Percentiles rank a stretch among this genome's conserved stretches.
phyloP scores from a whole-genome alignment of 2,888 invertebrate genomes.

The Gymnosoma rotundatum region DNA sequence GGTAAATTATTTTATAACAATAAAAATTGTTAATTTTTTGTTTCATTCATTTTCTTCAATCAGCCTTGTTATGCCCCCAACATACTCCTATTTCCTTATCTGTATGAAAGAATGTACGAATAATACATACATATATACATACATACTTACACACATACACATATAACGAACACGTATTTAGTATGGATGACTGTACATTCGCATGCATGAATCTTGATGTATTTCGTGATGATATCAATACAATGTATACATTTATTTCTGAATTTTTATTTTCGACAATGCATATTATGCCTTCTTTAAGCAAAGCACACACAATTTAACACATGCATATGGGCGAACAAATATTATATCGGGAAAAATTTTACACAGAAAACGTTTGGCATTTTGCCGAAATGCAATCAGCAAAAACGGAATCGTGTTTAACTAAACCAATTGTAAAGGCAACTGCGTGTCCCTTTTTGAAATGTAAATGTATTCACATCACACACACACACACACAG shows the following conservation, averaged over 20 bases:
- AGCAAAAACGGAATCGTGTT: slow-evolving; percentile 63
- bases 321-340: neutral
- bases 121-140: too few species aligned
- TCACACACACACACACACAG: too few species aligned
- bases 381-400: slow-evolving; percentile 69
- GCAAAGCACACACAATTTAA: neutral
- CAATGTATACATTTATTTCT: slow-evolving; percentile 48
- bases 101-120: neutral
- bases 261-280: slow-evolving; percentile 2
- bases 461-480: neutral
- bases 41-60: slow-evolving; percentile 33
- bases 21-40: slow-evolving; percentile 26
- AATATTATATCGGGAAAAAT: slow-evolving; percentile 28
- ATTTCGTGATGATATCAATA: slow-evolving; percentile 54
- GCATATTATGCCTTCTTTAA: slow-evolving; percentile 15
- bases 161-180: neutral
- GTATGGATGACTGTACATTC: neutral
- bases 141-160: too few species aligned
- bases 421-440: slow-evolving; percentile 64
- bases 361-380: slow-evolving; percentile 50
- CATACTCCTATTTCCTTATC: neutral
- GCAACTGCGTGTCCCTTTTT: slow-evolving; percentile 61
- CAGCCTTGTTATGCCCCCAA: slow-evolving; percentile 42
- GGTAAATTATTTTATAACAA: slow-evolving; percentile 50
- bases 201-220: slow-evolving; percentile 25